Percentiles rank a stretch among this genome's conserved stretches.
phyloP scores from a whole-genome alignment of 2,113 vertebrate genomes.

The Camelus bactrianus region DNA sequence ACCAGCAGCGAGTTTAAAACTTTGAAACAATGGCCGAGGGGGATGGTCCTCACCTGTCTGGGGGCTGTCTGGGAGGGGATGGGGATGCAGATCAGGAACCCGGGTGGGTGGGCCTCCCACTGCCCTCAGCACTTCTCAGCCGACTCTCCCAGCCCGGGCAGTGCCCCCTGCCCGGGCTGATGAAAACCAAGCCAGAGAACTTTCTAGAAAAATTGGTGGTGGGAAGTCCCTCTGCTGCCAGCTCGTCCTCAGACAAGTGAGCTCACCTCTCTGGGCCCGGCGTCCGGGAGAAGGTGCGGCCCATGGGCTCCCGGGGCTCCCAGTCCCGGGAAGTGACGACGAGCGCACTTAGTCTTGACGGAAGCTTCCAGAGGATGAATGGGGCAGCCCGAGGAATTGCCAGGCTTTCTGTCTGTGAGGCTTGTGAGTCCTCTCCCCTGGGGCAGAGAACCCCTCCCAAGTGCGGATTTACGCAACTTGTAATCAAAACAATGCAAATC shows the following conservation, averaged over 20 bases:
- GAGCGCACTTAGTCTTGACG: rapidly evolving
- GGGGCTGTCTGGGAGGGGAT: rapidly evolving
- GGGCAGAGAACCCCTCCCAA: background rate
- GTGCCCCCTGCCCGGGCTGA: background rate
- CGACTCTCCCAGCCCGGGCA: rapidly evolving
- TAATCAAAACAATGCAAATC: background rate
- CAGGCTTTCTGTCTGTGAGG: rapidly evolving
- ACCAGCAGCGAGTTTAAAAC: conserved; percentile 83
- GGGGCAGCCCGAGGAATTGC: rapidly evolving
- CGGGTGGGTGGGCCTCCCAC: rapidly evolving
- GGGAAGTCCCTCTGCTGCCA: background rate
- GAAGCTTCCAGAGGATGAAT: rapidly evolving
- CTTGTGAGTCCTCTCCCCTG: background rate
- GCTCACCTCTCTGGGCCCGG: background rate
- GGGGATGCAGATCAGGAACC: too few species aligned
- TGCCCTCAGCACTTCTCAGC: rapidly evolving
- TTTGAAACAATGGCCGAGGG: conserved; percentile 80
- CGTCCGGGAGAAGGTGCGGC: background rate
- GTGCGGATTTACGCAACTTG: rapidly evolving
- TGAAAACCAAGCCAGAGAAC: background rate
- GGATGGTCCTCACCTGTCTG: conserved; percentile 57
- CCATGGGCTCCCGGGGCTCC: too few species aligned
- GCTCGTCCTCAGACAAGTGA: background rate
- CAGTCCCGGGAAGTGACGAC: rapidly evolving
- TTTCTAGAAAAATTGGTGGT: background rate